Conservation (phyloP, 2,888 invertebrate species). For the Caenorhabditis virilis region DNA sequence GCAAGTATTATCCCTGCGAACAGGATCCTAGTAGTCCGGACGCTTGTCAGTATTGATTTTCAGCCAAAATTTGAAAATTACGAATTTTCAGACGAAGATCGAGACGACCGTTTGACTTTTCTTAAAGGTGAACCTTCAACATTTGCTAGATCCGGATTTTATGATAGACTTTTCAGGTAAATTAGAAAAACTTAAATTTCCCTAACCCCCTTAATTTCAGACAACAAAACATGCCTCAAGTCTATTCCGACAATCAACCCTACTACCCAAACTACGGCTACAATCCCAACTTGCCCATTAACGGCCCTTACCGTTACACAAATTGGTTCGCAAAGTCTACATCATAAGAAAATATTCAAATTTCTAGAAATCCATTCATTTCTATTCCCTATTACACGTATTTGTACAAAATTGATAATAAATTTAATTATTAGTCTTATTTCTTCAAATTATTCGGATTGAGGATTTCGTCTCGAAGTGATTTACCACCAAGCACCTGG, state of each 20-base stretch:
- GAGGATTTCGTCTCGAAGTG: constrained; percentile 38
- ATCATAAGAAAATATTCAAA: neutral
- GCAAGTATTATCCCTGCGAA: constrained; percentile 32
- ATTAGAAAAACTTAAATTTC: neutral
- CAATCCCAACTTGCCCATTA: constrained; percentile 39
- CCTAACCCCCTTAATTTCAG: constrained; percentile 8
- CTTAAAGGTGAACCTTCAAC: constrained; percentile 38
- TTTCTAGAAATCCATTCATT: neutral
- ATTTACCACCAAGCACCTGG: constrained; percentile 36
- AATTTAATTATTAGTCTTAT: constrained; percentile 4
- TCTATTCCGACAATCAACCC: constrained; percentile 32
- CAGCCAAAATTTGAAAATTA: neutral
- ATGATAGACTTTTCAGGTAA: constrained; percentile 42
- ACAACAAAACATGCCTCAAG: constrained; percentile 31
- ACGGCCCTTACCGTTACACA: constrained; percentile 34
- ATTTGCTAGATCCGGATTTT: constrained; percentile 47
- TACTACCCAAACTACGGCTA: constrained; percentile 48
- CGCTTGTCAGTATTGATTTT: neutral
- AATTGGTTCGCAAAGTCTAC: constrained; percentile 4
- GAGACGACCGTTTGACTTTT: constrained; percentile 17
- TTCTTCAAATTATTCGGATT: constrained; percentile 28
- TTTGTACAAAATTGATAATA: constrained; percentile 14
- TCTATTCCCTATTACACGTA: too few relatives aligned
- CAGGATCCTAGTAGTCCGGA: too few relatives aligned
- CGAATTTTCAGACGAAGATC: constrained; percentile 24